Evolutionary conservation across 1,140 invertebrate genomes (phyloP), one percentile per base, ranked within the genome.

Genomic region (Dendroctonus valens): DNA sequence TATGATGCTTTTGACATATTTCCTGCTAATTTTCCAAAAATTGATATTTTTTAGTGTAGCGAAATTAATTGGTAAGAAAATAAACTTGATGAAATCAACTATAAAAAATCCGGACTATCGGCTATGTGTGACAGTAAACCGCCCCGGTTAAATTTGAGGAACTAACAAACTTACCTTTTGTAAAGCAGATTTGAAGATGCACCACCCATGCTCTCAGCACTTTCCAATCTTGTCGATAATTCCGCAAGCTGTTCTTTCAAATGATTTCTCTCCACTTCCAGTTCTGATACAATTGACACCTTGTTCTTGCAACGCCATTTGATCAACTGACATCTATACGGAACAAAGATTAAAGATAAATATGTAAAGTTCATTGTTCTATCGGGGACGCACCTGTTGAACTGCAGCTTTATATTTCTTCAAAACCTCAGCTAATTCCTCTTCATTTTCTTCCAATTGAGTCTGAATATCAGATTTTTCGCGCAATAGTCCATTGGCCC

Each of bases 331-430:
- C 50, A 96, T 83, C 74, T 96, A 91, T 2, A 63, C 42, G 44
- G 14, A 61, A 52, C 8, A 8, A 52, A 52, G 26, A 2, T 52
- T 52, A 52, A n/a, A 52, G 1, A 52, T 12, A 52, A 52, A 37
- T 15, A 3, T 52, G 9, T 46, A 11, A 46, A 11, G 9, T 11
- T 46, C 44, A 46, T 2, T 46, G 7, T 8, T 12, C 15, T 52
- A 52, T 12, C 26, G 26, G 26, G 26, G 26, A 26, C 59, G 40
- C 54, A 54, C 60, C 40, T 64, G 64, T 72, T 90, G 88, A 0
- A 97, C 93, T 11, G 89, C 85, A 5, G 90, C 85, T 66, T 94
- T 91, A 81, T 96, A 97, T 77, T 97, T 97, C 79, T 94, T 95
- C 82, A 97, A 69, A 69, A 90, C 89, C 78, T 96, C 93, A 0